phyloP scores from a whole-genome alignment of 2,797 vertebrate genomes.

The Galagoides demidoff region DNA sequence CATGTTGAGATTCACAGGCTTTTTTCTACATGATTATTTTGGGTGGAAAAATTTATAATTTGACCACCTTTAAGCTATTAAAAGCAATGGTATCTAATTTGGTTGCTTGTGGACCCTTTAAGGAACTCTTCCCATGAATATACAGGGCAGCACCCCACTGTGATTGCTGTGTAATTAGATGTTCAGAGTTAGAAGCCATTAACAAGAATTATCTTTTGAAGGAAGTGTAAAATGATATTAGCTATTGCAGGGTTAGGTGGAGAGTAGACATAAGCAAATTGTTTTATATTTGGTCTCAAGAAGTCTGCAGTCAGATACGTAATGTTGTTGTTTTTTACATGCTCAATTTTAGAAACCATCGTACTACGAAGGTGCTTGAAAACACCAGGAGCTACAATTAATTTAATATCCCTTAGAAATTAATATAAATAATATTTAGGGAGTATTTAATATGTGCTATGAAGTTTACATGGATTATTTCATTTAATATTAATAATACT shows the following conservation, averaged over 20 bases:
- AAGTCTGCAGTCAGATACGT: background rate
- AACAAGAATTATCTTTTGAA: background rate
- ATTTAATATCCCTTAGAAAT: conserved; percentile 21
- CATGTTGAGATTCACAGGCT: background rate
- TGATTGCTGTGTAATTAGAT: background rate
- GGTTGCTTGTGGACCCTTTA: background rate
- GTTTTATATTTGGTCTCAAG: background rate
- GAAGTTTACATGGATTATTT: conserved; percentile 9
- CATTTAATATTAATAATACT: conserved; percentile 27
- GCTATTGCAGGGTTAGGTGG: background rate
- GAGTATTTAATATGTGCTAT: background rate
- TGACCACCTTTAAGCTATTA: background rate
- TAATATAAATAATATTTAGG: background rate
- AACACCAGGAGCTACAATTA: conserved; percentile 3
- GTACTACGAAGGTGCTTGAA: background rate
- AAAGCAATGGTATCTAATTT: background rate
- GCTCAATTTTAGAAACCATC: background rate
- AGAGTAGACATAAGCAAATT: background rate
- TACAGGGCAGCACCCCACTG: background rate
- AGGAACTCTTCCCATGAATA: background rate
- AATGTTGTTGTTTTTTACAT: background rate
- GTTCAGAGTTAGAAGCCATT: background rate
- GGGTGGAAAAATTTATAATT: background rate
- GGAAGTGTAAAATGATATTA: conserved; percentile 17
- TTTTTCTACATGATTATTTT: conserved; percentile 20